phyloP scores from a whole-genome alignment of 2,797 vertebrate genomes.

The Lepilemur septentrionalis region DNA sequence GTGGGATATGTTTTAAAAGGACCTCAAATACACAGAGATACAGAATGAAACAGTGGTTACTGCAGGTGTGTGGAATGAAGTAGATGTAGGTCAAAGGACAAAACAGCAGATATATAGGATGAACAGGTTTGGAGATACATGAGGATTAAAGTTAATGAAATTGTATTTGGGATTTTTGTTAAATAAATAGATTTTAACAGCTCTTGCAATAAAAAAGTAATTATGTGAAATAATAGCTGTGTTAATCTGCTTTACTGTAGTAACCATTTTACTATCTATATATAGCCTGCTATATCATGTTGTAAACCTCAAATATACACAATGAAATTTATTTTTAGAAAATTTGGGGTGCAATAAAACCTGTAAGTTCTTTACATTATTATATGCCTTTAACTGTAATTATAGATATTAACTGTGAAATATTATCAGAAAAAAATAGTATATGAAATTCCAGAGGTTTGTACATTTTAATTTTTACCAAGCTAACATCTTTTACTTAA shows the following conservation, averaged over 20 bases:
- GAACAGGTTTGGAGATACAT: neutral
- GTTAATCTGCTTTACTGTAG: neutral
- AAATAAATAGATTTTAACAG: neutral
- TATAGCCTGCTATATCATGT: neutral
- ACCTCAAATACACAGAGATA: neutral
- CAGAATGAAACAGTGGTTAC: neutral
- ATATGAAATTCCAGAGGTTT: neutral
- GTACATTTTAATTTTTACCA: neutral
- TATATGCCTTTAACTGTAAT: neutral
- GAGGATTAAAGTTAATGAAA: neutral
- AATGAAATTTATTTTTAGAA: neutral
- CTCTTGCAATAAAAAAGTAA: neutral
- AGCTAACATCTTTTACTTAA: slow-evolving; percentile 13
- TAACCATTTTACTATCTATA: neutral
- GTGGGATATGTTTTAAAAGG: neutral
- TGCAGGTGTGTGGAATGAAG: neutral
- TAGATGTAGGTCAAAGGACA: neutral
- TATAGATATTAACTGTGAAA: slow-evolving; percentile 7
- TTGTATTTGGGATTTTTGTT: neutral
- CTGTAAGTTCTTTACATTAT: neutral
- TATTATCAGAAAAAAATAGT: neutral
- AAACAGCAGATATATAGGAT: neutral
- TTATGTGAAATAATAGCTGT: neutral
- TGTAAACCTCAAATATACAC: neutral
- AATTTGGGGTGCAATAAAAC: neutral